Conservation (phyloP, 1,140 invertebrate genomes). For the Ips typographus region DNA sequence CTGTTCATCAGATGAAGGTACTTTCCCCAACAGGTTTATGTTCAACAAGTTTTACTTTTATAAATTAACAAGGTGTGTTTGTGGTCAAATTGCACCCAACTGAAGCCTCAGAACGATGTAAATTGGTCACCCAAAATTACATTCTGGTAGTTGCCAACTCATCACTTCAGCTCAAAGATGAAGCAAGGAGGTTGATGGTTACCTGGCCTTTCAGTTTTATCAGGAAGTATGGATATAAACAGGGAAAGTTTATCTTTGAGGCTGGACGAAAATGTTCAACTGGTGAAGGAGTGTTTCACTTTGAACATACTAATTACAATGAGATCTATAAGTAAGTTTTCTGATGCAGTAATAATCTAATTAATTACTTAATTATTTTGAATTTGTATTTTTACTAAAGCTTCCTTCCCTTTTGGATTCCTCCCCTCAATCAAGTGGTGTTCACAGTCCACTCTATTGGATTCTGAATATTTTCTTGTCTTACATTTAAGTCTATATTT, state of each 20-base stretch:
- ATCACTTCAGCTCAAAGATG: slow-evolving; percentile 70
- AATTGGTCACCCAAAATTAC: slow-evolving; percentile 68
- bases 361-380: too few species aligned
- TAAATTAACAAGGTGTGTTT: slow-evolving; percentile 57
- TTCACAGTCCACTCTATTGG: not conserved
- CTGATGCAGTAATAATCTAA: not conserved
- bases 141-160: slow-evolving; percentile 71
- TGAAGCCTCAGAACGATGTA: slow-evolving; percentile 74
- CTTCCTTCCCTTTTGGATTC: too few species aligned
- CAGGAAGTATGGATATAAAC: slow-evolving; percentile 77
- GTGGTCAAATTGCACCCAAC: slow-evolving; percentile 75
- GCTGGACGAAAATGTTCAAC: slow-evolving; percentile 86
- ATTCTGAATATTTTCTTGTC: not conserved
- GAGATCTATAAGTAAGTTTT: slow-evolving; percentile 67
- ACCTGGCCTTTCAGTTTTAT: slow-evolving; percentile 89
- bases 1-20: slow-evolving; percentile 74
- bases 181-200: slow-evolving; percentile 65
- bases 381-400: too few species aligned
- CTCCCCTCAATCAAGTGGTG: too few species aligned
- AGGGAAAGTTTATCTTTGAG: slow-evolving; percentile 85
- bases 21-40: not conserved
- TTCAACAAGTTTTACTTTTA: not conserved
- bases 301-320: slow-evolving; percentile 76
- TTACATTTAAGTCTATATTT: not conserved
- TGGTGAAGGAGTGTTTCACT: slow-evolving; percentile 80